Evolutionary conservation across 2,888 invertebrate species (phyloP).

Genomic region (Monochamus alternatus): DNA sequence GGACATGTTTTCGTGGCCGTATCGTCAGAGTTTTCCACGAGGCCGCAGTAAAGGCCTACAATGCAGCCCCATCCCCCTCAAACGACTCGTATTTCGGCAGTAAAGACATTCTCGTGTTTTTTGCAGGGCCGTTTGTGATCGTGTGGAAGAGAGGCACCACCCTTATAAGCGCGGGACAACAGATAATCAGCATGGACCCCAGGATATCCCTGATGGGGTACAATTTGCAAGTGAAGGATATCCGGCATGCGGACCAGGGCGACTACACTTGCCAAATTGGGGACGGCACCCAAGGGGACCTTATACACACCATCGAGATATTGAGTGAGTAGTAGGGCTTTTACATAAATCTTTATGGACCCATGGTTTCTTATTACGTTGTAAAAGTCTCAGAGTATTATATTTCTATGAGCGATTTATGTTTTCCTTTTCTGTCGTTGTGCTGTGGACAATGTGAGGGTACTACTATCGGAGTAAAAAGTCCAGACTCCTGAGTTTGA

Average conservation of each 20-base stretch:
- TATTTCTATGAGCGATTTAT: too few species aligned
- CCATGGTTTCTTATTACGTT: too few species aligned
- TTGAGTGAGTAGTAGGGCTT: constrained; percentile 68
- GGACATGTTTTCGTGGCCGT: too few species aligned
- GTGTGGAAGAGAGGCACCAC: constrained; percentile 74
- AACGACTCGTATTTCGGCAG: neutral
- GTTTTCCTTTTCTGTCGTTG: too few species aligned
- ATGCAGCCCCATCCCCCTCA: neutral
- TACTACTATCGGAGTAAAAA: too few species aligned
- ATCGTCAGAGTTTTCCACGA: too few species aligned
- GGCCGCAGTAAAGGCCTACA: too few species aligned
- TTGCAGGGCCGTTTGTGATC: constrained; percentile 73
- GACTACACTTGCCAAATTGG: constrained; percentile 76
- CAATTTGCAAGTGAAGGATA: constrained; percentile 73
- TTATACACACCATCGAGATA: constrained; percentile 75
- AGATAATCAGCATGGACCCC: constrained; percentile 73
- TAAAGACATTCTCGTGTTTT: constrained; percentile 20
- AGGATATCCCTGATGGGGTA: constrained; percentile 72
- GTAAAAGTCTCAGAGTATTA: too few species aligned
- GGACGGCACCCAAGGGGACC: constrained; percentile 73
- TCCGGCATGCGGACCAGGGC: constrained; percentile 73
- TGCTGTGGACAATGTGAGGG: too few species aligned
- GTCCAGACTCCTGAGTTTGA: too few species aligned
- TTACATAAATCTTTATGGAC: constrained; percentile 22
- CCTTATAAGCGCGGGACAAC: constrained; percentile 73